Base-by-base conservation (phyloP, 2,797 vertebrate species). In the Odontamblyopus rebecca region DNA sequence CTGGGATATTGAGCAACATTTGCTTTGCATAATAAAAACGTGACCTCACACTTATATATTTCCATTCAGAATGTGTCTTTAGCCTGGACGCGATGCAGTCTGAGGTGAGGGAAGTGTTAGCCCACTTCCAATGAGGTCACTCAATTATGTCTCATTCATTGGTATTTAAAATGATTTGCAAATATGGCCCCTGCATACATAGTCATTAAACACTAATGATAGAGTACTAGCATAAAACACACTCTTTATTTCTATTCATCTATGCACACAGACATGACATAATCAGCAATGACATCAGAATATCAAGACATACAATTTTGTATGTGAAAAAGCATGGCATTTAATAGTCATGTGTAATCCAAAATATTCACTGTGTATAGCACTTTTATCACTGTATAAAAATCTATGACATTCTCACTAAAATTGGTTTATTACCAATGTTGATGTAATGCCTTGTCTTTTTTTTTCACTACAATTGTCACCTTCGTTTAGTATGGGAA, bases 111-210 rank as follows among this genome's bases (percentile, higher is more conserved):
- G 71, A 75, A 82, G 65, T 82, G 79, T 82, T 80, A 62, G 67
- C 80, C 79, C 83, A 83, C 88, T 85, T 75, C 83, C 59, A 65
- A 74, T 50, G 5, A 67, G 90, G 89, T 90, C 89, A 86, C 72
- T 83, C 83, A 76, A 69, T 85, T 87, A 80, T 71, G 82, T 87
- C 88, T 80, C 84, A 79, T 86, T 89, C 85, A 88, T 87, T 82
- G 87, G 90, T 89, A 86, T 92, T 92, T 92, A 90, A 92, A 89
- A 89, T 92, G 91, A 92, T 92, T 92, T 92, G 92, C 89, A 91
- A 92, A 92, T 92, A 81, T 74, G 70, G 75, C 85, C 77, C 54
- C 77, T 65, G 32, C 79, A 89, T 91, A 84, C 88, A 91, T 88
- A 89, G 88, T 90, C 85, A 91, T 91, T 89, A 88, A 91, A 92